These are phyloP conservation scores for Thamnaconus septentrionalis DNA, from an alignment of 2,113 vertebrate species.

Conservation along the genomic window DNA sequence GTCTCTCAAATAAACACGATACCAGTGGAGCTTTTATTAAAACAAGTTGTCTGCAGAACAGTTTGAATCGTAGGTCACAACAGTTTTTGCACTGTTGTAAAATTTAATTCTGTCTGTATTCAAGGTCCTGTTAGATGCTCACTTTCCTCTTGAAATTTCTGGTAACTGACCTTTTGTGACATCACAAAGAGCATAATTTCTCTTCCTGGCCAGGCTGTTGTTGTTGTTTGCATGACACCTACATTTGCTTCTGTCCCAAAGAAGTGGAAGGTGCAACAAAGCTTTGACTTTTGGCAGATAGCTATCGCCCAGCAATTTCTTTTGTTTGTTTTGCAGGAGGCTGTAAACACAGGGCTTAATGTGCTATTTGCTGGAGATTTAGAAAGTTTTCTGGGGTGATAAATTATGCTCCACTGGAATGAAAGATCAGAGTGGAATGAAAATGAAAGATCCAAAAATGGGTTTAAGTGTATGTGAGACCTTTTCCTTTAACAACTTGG, in stretches of 20 bases:
- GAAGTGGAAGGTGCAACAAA: no score
- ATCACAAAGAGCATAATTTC: no score
- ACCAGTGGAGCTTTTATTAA: background rate
- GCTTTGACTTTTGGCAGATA: slow-evolving; percentile 26
- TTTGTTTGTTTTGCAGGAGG: no score
- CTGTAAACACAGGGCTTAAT: background rate
- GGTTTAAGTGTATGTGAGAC: background rate
- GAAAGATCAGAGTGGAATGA: no score
- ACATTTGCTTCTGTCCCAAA: no score
- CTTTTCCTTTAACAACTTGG: slow-evolving; percentile 7
- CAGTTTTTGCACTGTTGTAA: slow-evolving; percentile 7
- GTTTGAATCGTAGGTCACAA: no score
- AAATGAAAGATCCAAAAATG: no score
- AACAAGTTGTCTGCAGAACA: no score
- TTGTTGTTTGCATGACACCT: no score
- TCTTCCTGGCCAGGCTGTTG: no score
- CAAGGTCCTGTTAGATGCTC: slow-evolving; percentile 3
- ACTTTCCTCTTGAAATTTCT: no score
- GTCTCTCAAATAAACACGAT: background rate
- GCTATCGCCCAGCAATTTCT: background rate
- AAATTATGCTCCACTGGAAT: background rate
- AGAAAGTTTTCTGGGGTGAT: slow-evolving; percentile 1
- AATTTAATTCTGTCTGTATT: slow-evolving; percentile 15
- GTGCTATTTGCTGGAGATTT: slow-evolving; percentile 6
- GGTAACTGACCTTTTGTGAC: no score